These are phyloP conservation scores for Potorous gilbertii DNA, from an alignment of 2,797 vertebrate species.

Conservation along the genomic window DNA sequence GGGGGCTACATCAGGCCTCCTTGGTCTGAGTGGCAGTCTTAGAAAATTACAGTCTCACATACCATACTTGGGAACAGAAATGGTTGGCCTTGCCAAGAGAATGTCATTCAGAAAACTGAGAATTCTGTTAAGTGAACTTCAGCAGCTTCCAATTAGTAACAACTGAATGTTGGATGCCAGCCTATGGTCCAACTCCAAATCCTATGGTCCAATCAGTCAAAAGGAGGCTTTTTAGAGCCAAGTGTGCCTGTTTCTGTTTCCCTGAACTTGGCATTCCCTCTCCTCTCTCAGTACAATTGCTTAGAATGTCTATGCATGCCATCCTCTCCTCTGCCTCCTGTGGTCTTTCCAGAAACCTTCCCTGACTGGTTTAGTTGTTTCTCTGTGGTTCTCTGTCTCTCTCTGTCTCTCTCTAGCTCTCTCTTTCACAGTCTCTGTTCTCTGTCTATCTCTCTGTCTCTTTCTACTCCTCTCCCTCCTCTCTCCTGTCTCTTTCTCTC, in stretches of 20 bases:
- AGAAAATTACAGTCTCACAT: slow-evolving; percentile 31
- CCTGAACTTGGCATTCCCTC: not conserved
- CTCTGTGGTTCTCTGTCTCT: not conserved
- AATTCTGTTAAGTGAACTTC: not conserved
- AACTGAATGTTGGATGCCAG: not conserved
- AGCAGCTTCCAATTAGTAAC: not conserved
- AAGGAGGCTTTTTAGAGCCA: not conserved
- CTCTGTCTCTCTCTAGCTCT: not conserved
- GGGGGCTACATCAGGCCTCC: not conserved
- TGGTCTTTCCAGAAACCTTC: not conserved
- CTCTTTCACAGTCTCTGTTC: not conserved
- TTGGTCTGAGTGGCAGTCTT: not conserved
- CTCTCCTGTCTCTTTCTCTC: not conserved
- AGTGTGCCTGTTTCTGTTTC: not conserved
- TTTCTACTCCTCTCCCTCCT: not conserved
- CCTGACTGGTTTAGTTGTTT: not conserved
- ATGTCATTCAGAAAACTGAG: not conserved
- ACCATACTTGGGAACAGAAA: not conserved
- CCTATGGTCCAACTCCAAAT: not conserved
- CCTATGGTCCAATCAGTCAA: not conserved
- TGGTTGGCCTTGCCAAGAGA: too few species aligned
- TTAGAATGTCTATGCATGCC: not conserved
- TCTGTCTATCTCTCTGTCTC: not conserved
- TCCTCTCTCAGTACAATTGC: not conserved
- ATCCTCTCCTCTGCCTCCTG: not conserved